Evolutionary conservation across 64 coral and sea anemone species (phyloP).

Genomic region (Dendronephthya gigantea): DNA sequence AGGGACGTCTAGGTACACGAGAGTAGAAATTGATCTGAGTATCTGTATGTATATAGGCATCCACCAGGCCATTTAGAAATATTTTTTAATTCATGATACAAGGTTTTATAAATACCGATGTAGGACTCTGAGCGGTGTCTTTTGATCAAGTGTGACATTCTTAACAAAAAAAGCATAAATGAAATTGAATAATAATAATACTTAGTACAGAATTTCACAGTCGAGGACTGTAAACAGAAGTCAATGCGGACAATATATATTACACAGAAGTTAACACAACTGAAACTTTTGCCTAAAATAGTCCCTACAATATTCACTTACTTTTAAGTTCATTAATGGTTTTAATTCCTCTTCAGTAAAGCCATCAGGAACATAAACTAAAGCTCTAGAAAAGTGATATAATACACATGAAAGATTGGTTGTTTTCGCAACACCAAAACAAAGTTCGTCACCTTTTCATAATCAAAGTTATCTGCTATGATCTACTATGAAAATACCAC

Average conservation of each 20-base stretch:
- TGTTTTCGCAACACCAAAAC: not conserved
- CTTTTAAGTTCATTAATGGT: constrained; percentile 44
- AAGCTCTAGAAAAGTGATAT: too few relatives aligned
- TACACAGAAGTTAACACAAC: too few relatives aligned
- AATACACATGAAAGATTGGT: not conserved
- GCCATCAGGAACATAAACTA: constrained; percentile 71
- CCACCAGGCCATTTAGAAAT: not conserved
- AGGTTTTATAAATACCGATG: constrained; percentile 55
- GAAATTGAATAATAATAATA: not conserved
- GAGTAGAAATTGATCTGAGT: not conserved
- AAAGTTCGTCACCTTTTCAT: not conserved
- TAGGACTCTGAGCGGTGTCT: constrained; percentile 74
- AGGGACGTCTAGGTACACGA: constrained; percentile 45
- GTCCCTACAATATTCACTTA: not conserved
- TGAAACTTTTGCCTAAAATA: too few relatives aligned
- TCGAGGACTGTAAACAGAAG: too few relatives aligned
- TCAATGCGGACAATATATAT: too few relatives aligned
- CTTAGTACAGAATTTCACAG: not conserved
- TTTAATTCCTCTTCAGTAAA: constrained; percentile 48
- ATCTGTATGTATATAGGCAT: too few relatives aligned
- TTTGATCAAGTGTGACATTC: constrained; percentile 68
- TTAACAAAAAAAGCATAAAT: not conserved
- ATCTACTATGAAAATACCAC: not conserved
- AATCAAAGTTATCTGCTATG: not conserved
- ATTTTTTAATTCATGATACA: not conserved